Conservation (phyloP, 2,113 vertebrate species). For the Bostrychus sinensis region DNA sequence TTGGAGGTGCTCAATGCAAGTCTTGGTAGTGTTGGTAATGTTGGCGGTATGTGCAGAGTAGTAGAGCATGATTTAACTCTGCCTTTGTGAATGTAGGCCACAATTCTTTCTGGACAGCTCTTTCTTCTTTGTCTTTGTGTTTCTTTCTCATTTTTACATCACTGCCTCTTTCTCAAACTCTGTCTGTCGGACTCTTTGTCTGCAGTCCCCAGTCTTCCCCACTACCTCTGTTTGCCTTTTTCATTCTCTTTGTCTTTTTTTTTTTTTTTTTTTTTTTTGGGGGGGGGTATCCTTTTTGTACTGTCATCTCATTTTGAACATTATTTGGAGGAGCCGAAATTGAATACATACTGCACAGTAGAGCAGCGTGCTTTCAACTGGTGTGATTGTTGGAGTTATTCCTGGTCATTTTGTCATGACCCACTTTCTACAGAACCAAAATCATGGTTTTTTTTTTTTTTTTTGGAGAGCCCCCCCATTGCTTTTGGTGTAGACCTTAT, state of each 20-base stretch:
- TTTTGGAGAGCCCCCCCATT: too few species aligned
- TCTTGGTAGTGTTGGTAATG: slow-evolving; percentile 10
- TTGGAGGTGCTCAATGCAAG: slow-evolving; percentile 1
- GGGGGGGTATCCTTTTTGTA: slow-evolving; percentile 14
- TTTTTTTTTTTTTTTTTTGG: too few species aligned
- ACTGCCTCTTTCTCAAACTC: background rate
- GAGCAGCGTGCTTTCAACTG: background rate
- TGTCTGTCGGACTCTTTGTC: slow-evolving; percentile 13
- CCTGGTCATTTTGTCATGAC: slow-evolving; percentile 11
- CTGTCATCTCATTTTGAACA: slow-evolving; percentile 5
- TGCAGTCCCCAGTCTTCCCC: slow-evolving; percentile 10
- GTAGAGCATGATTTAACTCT: slow-evolving; percentile 55
- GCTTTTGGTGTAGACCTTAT: too few species aligned
- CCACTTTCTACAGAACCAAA: too few species aligned
- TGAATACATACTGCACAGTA: background rate
- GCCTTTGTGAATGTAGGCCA: slow-evolving; percentile 69
- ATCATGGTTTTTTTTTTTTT: too few species aligned
- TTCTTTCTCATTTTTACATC: slow-evolving; percentile 13
- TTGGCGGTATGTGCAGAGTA: slow-evolving; percentile 33
- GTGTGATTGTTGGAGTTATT: background rate
- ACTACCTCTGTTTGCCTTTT: background rate
- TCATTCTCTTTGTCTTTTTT: background rate
- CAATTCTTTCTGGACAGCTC: slow-evolving; percentile 42
- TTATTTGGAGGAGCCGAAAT: slow-evolving; percentile 2
- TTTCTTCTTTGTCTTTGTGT: slow-evolving; percentile 27